Evolutionary conservation across 1,140 invertebrate genomes (phyloP).

Genomic region (Drosophila repletoides): DNA sequence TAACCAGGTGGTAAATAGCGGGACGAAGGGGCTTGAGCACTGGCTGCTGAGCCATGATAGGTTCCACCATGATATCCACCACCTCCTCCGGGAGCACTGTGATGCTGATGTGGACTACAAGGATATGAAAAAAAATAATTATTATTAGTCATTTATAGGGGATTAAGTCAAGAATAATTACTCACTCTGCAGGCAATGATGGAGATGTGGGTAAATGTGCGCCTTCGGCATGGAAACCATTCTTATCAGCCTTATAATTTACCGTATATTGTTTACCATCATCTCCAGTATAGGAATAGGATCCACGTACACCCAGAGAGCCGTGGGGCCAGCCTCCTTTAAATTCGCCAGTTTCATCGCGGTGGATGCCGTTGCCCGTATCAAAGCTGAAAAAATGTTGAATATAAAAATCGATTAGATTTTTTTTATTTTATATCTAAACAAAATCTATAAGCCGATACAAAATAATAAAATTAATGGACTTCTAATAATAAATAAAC

Average conservation of each 20-base stretch:
- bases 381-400: constrained; percentile 82
- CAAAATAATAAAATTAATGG: too few relatives aligned
- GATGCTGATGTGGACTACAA: constrained; percentile 39
- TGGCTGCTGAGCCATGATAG: constrained; percentile 50
- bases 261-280: constrained; percentile 86
- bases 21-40: constrained; percentile 29
- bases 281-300: constrained; percentile 85
- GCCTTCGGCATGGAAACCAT: constrained; percentile 86
- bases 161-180: too few relatives aligned
- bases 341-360: constrained; percentile 84
- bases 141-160: too few relatives aligned
- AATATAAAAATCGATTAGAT: not conserved
- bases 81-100: constrained; percentile 6
- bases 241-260: constrained; percentile 87
- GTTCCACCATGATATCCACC: constrained; percentile 45
- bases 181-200: constrained; percentile 83
- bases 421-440: not conserved
- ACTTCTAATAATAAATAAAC: too few relatives aligned
- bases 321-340: constrained; percentile 83
- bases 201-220: constrained; percentile 91
- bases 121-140: too few relatives aligned
- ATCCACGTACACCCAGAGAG: constrained; percentile 85
- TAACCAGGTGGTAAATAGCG: constrained; percentile 63
- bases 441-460: too few relatives aligned
- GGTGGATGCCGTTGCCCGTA: constrained; percentile 85